Percentiles rank a stretch among this genome's conserved stretches.
Evolutionary conservation across 2,888 invertebrate genomes (phyloP).

Genomic region (Megamerina dolium): DNA sequence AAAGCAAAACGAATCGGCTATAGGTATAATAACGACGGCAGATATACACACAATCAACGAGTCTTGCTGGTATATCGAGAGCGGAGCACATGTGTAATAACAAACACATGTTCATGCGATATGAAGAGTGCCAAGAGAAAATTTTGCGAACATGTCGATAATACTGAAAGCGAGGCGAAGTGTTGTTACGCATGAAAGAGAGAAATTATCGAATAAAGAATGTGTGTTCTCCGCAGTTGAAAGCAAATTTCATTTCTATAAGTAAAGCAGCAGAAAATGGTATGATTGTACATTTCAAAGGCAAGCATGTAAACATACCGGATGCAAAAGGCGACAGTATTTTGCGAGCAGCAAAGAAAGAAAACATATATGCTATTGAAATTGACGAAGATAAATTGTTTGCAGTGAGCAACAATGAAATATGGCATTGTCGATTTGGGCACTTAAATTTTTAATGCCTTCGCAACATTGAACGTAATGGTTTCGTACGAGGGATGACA

Average conservation of each 20-base stretch:
- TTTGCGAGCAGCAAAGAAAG: conserved; percentile 3
- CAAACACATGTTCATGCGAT: not conserved
- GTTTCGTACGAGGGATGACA: conserved; percentile 8
- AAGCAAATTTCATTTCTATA: conserved; percentile 21
- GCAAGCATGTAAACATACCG: conserved; percentile 7
- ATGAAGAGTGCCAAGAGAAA: not conserved
- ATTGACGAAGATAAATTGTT: conserved; percentile 7
- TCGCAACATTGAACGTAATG: conserved; percentile 5
- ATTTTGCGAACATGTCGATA: not conserved
- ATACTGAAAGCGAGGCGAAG: conserved; percentile 7
- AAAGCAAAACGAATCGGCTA: no score
- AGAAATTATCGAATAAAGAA: conserved; percentile 7
- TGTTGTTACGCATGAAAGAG: conserved; percentile 1
- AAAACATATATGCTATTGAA: conserved; percentile 8
- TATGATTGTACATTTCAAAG: conserved; percentile 8
- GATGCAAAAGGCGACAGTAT: conserved; percentile 5
- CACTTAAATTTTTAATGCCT: no score
- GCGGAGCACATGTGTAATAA: no score
- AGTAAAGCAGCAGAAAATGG: conserved; percentile 17
- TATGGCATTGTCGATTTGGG: conserved; percentile 12
- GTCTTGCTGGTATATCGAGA: no score
- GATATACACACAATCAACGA: no score
- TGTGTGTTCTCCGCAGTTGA: conserved; percentile 17
- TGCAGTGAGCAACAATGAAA: conserved; percentile 7
- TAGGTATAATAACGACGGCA: no score